Evolutionary conservation across 2,888 invertebrate species (phyloP).

Genomic region (Holacanthella duospinosa): DNA sequence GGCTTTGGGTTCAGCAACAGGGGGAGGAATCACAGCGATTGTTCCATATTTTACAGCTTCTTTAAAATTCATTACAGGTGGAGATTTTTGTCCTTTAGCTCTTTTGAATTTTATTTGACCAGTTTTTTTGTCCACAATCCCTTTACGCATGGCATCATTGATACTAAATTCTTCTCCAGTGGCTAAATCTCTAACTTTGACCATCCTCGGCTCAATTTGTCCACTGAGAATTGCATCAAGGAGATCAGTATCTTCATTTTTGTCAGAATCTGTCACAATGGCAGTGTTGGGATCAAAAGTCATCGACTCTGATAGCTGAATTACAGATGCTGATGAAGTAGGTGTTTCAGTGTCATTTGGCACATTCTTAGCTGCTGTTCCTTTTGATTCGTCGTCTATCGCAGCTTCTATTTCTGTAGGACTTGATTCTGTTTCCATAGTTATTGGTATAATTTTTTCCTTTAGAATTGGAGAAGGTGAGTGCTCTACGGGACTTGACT

Average conservation of each 20-base stretch:
- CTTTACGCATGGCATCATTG: slow-evolving; percentile 63
- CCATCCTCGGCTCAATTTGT: slow-evolving; percentile 55
- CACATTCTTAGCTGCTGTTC: too few relatives aligned
- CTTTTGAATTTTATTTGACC: slow-evolving; percentile 56
- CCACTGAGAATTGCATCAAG: slow-evolving; percentile 66
- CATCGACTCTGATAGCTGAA: slow-evolving; percentile 60
- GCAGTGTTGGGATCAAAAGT: slow-evolving; percentile 70
- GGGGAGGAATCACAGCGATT: slow-evolving; percentile 63
- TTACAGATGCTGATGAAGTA: neutral
- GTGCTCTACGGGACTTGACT: too few relatives aligned
- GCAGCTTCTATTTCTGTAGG: neutral
- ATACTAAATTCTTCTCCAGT: slow-evolving; percentile 54
- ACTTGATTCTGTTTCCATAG: neutral
- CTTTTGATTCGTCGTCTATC: too few relatives aligned
- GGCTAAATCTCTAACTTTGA: slow-evolving; percentile 59
- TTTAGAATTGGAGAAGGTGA: neutral
- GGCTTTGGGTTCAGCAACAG: slow-evolving; percentile 43
- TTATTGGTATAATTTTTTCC: neutral
- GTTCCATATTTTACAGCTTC: slow-evolving; percentile 69
- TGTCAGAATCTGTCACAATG: slow-evolving; percentile 57
- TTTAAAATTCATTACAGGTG: slow-evolving; percentile 55
- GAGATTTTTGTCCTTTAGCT: slow-evolving; percentile 40
- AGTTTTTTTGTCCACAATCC: slow-evolving; percentile 60
- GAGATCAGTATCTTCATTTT: slow-evolving; percentile 51
- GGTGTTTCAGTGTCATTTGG: neutral